These are phyloP conservation scores for Saiga tatarica DNA, from an alignment of 2,113 vertebrate genomes.

Conservation along the genomic window DNA sequence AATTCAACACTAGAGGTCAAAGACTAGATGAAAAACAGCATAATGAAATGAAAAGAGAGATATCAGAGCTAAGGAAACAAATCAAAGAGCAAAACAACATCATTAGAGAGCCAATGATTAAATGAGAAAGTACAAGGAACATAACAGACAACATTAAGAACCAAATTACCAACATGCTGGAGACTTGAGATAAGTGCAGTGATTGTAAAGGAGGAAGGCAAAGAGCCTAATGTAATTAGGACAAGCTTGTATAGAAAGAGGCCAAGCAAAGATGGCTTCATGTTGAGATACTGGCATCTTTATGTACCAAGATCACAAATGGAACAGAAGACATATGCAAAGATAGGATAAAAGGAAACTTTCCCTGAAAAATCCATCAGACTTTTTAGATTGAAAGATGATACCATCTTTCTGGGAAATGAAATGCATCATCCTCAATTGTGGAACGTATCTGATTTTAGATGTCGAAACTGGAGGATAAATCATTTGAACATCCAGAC, in stretches of 20 bases:
- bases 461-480: background rate
- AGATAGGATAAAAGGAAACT: background rate
- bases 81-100: background rate
- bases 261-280: background rate
- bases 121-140: background rate
- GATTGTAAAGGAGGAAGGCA: background rate
- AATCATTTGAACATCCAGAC: background rate
- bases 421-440: background rate
- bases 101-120: background rate
- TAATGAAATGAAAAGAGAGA: background rate
- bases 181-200: background rate
- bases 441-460: background rate
- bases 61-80: background rate
- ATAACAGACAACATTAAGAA: background rate
- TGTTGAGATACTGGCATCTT: background rate
- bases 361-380: background rate
- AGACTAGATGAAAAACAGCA: background rate
- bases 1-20: slow-evolving; percentile 12
- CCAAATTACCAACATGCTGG: background rate
- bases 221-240: background rate
- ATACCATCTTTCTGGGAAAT: background rate
- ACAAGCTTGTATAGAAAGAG: background rate
- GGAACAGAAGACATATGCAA: background rate
- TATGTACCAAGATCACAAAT: background rate
- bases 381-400: background rate